These are phyloP conservation scores for Tryphoninae sp. DNA, from an alignment of 2,888 invertebrate species.

Conservation along the genomic window DNA sequence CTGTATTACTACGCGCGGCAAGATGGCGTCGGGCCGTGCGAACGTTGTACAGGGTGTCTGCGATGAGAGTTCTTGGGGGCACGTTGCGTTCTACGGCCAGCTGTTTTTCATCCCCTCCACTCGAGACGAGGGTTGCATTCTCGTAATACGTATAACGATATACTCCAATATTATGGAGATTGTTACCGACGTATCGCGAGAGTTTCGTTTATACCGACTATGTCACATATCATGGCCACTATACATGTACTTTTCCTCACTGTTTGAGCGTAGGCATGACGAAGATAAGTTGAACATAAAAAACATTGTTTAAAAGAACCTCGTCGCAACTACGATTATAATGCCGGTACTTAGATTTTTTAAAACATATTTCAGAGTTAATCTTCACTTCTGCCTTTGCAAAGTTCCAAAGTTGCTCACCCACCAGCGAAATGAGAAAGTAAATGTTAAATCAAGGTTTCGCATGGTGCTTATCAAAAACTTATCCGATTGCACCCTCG, in stretches of 20 bases:
- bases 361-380: too few relatives aligned
- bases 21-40: conserved; percentile 68
- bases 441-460: background rate
- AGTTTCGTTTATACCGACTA: background rate
- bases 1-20: conserved; percentile 73
- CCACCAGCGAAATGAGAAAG: background rate
- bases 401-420: background rate
- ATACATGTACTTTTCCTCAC: background rate
- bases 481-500: too few relatives aligned
- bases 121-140: conserved; percentile 34
- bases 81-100: conserved; percentile 50
- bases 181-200: conserved; percentile 18
- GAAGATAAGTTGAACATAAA: background rate
- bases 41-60: conserved; percentile 51
- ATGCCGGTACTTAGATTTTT: background rate
- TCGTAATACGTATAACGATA: background rate
- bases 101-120: conserved; percentile 50
- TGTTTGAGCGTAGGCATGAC: too few relatives aligned
- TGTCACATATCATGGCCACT: too few relatives aligned
- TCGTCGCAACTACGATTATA: background rate
- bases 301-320: background rate
- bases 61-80: conserved; percentile 52
- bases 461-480: too few relatives aligned
- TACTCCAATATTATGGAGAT: background rate
- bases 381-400: too few relatives aligned